phyloP scores from a whole-genome alignment of 2,797 vertebrate genomes.

The Crenuchus spilurus region DNA sequence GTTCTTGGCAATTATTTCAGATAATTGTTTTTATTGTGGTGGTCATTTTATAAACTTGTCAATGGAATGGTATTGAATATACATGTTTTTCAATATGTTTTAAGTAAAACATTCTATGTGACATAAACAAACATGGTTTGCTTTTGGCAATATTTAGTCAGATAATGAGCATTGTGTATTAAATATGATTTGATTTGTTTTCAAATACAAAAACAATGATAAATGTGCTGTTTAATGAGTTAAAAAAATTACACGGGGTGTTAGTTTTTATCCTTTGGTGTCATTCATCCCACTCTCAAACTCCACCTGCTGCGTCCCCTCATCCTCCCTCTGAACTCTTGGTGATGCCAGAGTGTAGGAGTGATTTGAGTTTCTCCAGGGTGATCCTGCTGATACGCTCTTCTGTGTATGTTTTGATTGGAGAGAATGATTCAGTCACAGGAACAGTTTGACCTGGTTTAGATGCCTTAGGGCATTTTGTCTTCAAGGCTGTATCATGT shows the following conservation, averaged over 20 bases:
- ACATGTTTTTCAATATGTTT: no score
- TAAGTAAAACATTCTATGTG: no score
- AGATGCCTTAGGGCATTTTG: constrained; percentile 28
- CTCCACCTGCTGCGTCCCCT: neutral
- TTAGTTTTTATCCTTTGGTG: neutral
- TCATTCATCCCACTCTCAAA: neutral
- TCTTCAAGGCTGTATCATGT: constrained; percentile 18
- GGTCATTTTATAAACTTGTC: no score
- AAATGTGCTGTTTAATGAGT: neutral
- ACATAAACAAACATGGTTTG: no score
- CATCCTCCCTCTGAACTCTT: neutral
- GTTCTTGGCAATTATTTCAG: no score
- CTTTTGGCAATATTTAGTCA: no score
- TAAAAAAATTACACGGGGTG: neutral
- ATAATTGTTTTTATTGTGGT: no score
- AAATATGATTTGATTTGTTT: no score
- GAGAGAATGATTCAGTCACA: constrained; percentile 46
- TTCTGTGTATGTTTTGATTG: constrained; percentile 31
- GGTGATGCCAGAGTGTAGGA: constrained; percentile 23
- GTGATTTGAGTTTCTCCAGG: constrained; percentile 5
- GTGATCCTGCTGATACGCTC: constrained; percentile 35
- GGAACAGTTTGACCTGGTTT: constrained; percentile 50
- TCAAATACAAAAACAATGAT: neutral
- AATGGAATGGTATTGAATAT: no score
- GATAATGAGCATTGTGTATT: no score